phyloP scores from a whole-genome alignment of 2,113 vertebrate species.

The Patagioenas fasciata region DNA sequence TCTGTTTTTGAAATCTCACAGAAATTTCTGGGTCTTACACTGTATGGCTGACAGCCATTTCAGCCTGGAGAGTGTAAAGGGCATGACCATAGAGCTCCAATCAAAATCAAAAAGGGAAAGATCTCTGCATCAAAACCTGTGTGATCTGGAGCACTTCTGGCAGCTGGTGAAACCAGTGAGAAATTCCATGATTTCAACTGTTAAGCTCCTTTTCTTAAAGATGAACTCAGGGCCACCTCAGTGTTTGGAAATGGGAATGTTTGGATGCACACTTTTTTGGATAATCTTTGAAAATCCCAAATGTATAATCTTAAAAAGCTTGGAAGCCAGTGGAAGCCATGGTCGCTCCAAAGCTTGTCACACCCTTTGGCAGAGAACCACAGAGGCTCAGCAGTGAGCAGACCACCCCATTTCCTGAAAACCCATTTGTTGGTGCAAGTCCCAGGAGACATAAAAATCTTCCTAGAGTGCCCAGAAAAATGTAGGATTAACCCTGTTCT shows the following conservation, averaged over 20 bases:
- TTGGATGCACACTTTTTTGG: neutral
- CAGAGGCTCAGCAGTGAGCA: neutral
- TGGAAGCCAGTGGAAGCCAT: constrained; percentile 14
- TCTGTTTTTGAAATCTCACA: neutral
- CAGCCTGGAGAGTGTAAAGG: neutral
- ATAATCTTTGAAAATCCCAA: neutral
- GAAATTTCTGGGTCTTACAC: neutral
- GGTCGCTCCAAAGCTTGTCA: neutral
- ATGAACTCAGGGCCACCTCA: neutral
- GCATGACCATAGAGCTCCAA: neutral
- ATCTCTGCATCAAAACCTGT: neutral
- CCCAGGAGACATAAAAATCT: neutral
- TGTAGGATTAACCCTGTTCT: neutral
- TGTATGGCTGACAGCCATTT: neutral
- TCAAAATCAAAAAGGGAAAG: neutral
- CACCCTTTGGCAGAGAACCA: constrained; percentile 20
- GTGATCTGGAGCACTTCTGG: neutral
- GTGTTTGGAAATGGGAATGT: neutral
- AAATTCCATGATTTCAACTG: fast-evolving
- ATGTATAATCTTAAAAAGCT: neutral
- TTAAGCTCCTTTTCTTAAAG: neutral
- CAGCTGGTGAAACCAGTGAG: neutral
- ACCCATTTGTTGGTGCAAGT: constrained; percentile 8
- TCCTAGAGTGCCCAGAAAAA: neutral
- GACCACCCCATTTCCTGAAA: constrained; percentile 53